Conservation (phyloP, 2,797 vertebrate species). For the Lithobates pipiens region DNA sequence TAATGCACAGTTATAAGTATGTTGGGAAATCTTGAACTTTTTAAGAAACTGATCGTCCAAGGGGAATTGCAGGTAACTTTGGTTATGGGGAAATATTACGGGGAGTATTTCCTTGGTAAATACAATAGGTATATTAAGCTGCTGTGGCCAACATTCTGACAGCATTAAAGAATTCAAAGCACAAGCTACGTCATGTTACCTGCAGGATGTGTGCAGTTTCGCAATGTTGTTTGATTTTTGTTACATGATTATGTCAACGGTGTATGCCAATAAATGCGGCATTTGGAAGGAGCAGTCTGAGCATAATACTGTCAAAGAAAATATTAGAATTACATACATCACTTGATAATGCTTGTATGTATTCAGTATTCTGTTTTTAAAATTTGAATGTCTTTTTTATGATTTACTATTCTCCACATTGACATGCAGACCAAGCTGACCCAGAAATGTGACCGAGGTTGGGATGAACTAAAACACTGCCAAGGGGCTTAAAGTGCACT, state of each 20-base stretch:
- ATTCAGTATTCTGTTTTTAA: no score
- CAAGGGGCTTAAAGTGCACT: no score
- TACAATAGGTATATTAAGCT: not conserved
- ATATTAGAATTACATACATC: not conserved
- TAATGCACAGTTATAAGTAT: not conserved
- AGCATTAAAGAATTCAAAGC: not conserved
- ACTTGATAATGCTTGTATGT: not conserved
- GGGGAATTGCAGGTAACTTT: not conserved
- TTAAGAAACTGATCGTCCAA: not conserved
- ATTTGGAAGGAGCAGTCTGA: not conserved
- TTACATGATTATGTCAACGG: not conserved
- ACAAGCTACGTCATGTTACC: conserved; percentile 35
- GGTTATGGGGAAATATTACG: not conserved
- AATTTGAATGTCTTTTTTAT: no score
- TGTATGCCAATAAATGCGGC: not conserved
- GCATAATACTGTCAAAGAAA: not conserved
- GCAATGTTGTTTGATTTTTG: not conserved
- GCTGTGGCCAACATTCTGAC: not conserved
- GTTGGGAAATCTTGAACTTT: conserved; percentile 30
- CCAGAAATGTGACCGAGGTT: no score
- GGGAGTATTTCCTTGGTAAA: conserved; percentile 3
- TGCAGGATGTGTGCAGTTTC: conserved; percentile 1
- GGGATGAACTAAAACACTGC: no score
- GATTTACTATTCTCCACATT: no score
- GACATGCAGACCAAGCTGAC: no score